Percentiles rank a stretch among this genome's conserved stretches.
phyloP scores from a whole-genome alignment of 2,888 invertebrate genomes.

The Gandaritis pyraliata region DNA sequence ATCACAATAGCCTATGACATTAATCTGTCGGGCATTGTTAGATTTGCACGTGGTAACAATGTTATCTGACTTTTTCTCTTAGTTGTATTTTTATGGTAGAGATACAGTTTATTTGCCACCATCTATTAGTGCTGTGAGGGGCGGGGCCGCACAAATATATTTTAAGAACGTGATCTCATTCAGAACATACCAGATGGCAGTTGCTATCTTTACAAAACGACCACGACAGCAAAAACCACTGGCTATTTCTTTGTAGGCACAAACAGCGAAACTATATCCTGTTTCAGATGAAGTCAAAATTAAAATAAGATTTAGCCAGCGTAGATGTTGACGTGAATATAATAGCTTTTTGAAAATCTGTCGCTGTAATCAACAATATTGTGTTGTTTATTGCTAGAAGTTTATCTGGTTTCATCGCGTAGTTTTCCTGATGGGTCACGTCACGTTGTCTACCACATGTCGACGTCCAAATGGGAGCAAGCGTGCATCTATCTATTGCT shows the following conservation, averaged over 20 bases:
- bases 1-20: conserved; percentile 30
- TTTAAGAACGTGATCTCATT: conserved; percentile 26
- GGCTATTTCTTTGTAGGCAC: background rate
- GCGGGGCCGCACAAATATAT: conserved; percentile 10
- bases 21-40: conserved; percentile 19
- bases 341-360: background rate
- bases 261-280: background rate
- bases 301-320: too few species aligned
- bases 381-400: conserved; percentile 1
- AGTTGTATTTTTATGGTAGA: background rate
- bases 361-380: background rate
- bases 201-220: conserved; percentile 7
- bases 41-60: conserved; percentile 24
- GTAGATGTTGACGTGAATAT: background rate
- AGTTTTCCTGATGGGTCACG: conserved; percentile 52
- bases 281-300: background rate
- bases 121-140: conserved; percentile 2
- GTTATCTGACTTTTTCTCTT: conserved; percentile 11
- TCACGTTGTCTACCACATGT: conserved; percentile 55
- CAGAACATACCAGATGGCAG: background rate
- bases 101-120: background rate
- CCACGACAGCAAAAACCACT: conserved; percentile 6
- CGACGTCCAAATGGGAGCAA: conserved; percentile 41
- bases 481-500: conserved; percentile 12
- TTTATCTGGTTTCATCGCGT: conserved; percentile 16